Conservation (phyloP, 2,113 vertebrate genomes). For the Gopherus evgoodei region DNA sequence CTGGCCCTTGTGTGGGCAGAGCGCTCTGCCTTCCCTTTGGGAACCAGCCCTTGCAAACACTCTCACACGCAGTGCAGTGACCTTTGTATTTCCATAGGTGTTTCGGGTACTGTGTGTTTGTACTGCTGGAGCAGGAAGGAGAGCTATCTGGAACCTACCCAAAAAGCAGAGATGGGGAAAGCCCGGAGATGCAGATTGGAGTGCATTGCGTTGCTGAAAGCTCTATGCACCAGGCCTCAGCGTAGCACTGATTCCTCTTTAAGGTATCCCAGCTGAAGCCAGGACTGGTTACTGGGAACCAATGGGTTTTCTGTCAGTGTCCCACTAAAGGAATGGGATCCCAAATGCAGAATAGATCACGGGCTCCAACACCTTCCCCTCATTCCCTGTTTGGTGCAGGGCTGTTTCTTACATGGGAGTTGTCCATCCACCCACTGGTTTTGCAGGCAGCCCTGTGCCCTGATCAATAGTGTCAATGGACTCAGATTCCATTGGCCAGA, state of each 20-base stretch:
- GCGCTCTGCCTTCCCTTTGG: background rate
- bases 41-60: background rate
- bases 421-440: background rate
- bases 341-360: background rate
- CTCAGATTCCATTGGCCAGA: background rate
- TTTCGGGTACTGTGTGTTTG: conserved; percentile 10
- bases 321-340: background rate
- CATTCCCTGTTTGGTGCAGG: background rate
- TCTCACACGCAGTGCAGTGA: background rate
- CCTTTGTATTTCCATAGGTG: conserved; percentile 53
- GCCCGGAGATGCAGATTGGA: background rate
- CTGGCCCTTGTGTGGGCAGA: background rate
- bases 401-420: conserved; percentile 3
- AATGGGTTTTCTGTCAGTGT: background rate
- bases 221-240: background rate
- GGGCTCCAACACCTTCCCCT: background rate
- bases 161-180: background rate
- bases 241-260: background rate
- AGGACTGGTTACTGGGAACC: background rate
- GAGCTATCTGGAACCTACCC: background rate
- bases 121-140: conserved; percentile 34
- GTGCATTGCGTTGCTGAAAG: background rate
- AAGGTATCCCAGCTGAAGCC: background rate
- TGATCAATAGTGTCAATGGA: background rate
- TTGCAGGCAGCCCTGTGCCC: background rate